These are phyloP conservation scores for Xylota segnis DNA, from an alignment of 2,888 invertebrate genomes.

Conservation along the genomic window DNA sequence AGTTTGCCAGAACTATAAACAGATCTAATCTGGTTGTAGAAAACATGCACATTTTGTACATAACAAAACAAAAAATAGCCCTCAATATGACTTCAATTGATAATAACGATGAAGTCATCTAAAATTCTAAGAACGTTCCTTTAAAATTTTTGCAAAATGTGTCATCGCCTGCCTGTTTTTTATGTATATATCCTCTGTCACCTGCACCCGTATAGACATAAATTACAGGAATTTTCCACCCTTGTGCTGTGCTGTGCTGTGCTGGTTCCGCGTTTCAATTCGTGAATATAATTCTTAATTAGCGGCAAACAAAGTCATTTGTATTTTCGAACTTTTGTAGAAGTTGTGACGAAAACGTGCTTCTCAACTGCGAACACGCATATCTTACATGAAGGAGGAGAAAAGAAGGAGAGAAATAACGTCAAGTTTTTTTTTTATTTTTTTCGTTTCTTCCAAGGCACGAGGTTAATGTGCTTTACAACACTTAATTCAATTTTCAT, in stretches of 20 bases:
- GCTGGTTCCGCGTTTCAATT: constrained; percentile 2
- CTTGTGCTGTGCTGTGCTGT: no score
- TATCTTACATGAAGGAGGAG: constrained; percentile 20
- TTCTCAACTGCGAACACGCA: constrained; percentile 30
- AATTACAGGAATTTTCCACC: constrained; percentile 8
- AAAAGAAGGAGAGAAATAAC: constrained; percentile 13
- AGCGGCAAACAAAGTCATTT: constrained; percentile 24
- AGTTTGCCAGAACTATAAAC: no score
- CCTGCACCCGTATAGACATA: neutral
- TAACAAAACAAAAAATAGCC: neutral
- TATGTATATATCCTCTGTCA: neutral
- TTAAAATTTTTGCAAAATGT: neutral
- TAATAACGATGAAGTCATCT: neutral
- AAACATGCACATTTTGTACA: no score
- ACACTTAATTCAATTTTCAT: constrained; percentile 64
- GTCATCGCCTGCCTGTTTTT: neutral
- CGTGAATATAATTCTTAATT: constrained; percentile 25
- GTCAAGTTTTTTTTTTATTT: neutral
- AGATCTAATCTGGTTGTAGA: no score
- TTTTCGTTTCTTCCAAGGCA: no score
- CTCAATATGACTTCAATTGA: neutral
- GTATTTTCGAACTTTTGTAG: constrained; percentile 1
- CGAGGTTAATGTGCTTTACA: constrained; percentile 42
- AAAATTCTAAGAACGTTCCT: constrained; percentile 6
- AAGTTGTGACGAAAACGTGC: constrained; percentile 44